phyloP scores from a whole-genome alignment of 2,888 invertebrate genomes.

The Synanthedon formicaeformis region DNA sequence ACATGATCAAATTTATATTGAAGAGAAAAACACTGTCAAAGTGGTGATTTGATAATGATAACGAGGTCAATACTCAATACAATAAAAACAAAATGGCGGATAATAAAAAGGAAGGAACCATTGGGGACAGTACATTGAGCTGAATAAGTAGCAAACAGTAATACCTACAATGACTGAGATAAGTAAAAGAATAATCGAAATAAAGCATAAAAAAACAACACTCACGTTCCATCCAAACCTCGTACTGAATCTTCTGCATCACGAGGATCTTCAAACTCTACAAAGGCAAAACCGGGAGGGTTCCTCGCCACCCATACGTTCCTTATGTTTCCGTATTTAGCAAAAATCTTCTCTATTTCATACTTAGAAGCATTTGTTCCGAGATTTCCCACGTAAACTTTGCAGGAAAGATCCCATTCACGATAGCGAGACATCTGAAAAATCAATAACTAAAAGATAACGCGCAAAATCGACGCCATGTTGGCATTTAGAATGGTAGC shows the following conservation, averaged over 20 bases:
- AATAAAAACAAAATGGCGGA: conserved; percentile 13
- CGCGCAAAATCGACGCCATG: conserved; percentile 27
- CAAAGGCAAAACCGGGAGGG: conserved; percentile 92
- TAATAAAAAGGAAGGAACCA: too few relatives aligned
- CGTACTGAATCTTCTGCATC: conserved; percentile 90
- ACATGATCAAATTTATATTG: too few relatives aligned
- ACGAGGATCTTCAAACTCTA: conserved; percentile 88
- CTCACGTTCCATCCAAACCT: conserved; percentile 80
- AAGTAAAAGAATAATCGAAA: not conserved
- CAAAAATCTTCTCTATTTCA: conserved; percentile 88
- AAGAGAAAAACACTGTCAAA: too few relatives aligned
- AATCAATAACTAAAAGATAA: conserved; percentile 13
- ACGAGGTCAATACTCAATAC: conserved; percentile 3
- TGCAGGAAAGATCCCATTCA: conserved; percentile 89
- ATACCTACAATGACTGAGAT: too few relatives aligned
- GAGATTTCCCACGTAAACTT: conserved; percentile 93
- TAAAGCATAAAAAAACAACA: conserved; percentile 9
- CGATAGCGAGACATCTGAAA: conserved; percentile 76
- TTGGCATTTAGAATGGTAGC: conserved; percentile 10
- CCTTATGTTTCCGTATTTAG: conserved; percentile 87
- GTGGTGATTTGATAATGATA: too few relatives aligned
- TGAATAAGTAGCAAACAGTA: too few relatives aligned
- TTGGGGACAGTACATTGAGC: too few relatives aligned
- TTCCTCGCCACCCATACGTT: conserved; percentile 96
- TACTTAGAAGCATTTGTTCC: conserved; percentile 92